These are phyloP conservation scores for Cyphomyrus plagiostoma DNA, from an alignment of 2,113 vertebrate species.

Conservation along the genomic window DNA sequence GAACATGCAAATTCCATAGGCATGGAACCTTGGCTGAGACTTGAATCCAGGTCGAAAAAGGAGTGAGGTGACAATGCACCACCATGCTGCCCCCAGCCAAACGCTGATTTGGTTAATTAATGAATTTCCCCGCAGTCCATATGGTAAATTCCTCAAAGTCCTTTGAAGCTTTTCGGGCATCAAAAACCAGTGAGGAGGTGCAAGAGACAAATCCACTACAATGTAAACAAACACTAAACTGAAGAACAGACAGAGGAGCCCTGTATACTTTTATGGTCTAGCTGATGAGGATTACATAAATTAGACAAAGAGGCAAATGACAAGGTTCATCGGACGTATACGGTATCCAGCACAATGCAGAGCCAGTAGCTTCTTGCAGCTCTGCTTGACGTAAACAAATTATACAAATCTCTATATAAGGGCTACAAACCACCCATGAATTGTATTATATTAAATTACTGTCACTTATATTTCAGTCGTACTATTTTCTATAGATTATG, in stretches of 20 bases:
- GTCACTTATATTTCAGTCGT: neutral
- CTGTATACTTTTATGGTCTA: neutral
- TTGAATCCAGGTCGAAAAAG: too few relatives aligned
- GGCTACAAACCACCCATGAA: neutral
- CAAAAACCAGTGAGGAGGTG: too few relatives aligned
- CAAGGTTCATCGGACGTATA: neutral
- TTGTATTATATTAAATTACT: neutral
- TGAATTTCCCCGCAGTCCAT: neutral
- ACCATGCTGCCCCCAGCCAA: neutral
- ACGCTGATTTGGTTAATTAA: neutral
- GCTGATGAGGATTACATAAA: neutral
- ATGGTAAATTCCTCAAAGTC: neutral
- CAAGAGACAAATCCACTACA: constrained; percentile 22
- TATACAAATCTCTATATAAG: neutral
- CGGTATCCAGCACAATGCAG: neutral
- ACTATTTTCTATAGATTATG: neutral
- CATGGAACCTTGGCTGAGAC: too few relatives aligned
- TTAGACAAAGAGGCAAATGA: neutral
- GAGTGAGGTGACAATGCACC: too few relatives aligned
- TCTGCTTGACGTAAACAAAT: neutral
- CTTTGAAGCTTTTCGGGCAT: neutral
- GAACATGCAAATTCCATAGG: too few relatives aligned
- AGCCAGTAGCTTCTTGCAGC: neutral
- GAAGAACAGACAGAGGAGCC: neutral
- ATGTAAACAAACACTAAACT: constrained; percentile 24